Conservation (phyloP, 2,888 invertebrate species). For the Linyphia triangularis region DNA sequence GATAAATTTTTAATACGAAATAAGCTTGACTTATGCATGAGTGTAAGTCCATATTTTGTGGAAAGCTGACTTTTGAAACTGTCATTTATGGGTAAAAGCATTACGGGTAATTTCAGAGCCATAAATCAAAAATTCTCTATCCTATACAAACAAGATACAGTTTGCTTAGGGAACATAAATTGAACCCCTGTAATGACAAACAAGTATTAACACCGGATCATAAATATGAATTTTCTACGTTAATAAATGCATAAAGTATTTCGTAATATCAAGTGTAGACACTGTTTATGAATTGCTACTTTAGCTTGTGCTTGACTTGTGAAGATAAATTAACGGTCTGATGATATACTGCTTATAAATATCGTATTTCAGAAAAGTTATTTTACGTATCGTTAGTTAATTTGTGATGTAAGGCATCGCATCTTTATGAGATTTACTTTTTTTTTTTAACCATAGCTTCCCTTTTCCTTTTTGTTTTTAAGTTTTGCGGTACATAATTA, state of each 20-base stretch:
- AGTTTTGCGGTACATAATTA: no score
- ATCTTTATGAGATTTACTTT: no score
- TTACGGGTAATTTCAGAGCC: neutral
- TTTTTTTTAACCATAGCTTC: no score
- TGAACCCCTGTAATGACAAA: neutral
- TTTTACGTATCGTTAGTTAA: no score
- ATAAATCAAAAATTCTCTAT: neutral
- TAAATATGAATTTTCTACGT: constrained; percentile 3
- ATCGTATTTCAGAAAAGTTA: neutral
- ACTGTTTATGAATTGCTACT: neutral
- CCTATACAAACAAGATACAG: neutral
- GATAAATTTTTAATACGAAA: no score
- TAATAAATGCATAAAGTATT: neutral
- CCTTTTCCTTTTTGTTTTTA: no score
- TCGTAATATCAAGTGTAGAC: neutral
- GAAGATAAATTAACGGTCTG: neutral
- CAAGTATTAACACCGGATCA: neutral
- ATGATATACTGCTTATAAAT: neutral
- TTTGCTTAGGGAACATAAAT: neutral
- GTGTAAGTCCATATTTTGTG: no score
- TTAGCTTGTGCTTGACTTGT: neutral
- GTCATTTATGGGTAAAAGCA: neutral
- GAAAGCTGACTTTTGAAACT: neutral
- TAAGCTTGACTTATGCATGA: no score
- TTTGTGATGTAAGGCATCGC: no score